phyloP scores from a whole-genome alignment of 2,888 invertebrate species.

The Proisotoma minuta region DNA sequence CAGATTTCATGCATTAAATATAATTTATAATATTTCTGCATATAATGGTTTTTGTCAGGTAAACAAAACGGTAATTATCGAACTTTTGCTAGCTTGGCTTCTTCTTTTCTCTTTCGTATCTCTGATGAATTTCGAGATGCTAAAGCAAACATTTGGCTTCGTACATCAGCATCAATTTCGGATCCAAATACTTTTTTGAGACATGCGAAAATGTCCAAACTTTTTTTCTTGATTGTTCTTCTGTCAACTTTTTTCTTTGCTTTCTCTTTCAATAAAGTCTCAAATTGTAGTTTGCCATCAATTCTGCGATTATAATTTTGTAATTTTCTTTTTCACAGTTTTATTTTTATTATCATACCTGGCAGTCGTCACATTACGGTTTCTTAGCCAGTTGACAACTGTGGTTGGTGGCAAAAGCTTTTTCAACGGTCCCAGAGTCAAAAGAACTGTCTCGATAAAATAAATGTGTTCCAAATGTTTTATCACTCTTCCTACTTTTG shows the following conservation, averaged over 20 bases:
- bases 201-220: background rate
- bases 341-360: constrained; percentile 3
- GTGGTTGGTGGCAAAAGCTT: constrained; percentile 11
- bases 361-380: constrained; percentile 27
- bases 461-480: constrained; percentile 31
- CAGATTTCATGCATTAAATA: too few relatives aligned
- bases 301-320: background rate
- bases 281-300: background rate
- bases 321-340: background rate
- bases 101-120: background rate
- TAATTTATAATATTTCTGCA: too few relatives aligned
- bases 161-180: background rate
- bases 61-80: too few relatives aligned
- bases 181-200: background rate
- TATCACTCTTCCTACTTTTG: constrained; percentile 24
- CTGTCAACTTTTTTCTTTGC: background rate
- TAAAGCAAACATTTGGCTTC: constrained; percentile 4
- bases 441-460: constrained; percentile 20
- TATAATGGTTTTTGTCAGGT: too few relatives aligned
- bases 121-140: background rate
- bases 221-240: background rate
- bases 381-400: constrained; percentile 21
- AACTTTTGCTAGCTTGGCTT: too few relatives aligned
- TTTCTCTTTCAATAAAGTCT: background rate
- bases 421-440: constrained; percentile 17